Evolutionary conservation across 2,797 vertebrate genomes (phyloP), one percentile per base, ranked within the genome.

Genomic region (Crocodylus rhombifer): DNA sequence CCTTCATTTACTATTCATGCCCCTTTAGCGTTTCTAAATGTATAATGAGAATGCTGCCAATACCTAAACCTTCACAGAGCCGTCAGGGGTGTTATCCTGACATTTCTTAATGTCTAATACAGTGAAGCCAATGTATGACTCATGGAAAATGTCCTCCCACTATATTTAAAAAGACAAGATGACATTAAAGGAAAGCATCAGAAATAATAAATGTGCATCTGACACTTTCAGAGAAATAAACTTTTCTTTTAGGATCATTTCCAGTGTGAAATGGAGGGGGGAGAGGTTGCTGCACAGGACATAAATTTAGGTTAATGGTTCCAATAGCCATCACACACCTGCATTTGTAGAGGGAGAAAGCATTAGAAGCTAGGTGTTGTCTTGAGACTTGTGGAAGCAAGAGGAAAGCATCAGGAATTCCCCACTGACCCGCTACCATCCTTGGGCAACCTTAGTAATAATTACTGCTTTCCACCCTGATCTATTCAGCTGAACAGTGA

Each of bases 91-190:
- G 11, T 14, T 67, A 85, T 25, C 60, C 42, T 36, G 18, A 13
- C 21, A 60, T 80, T 64, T 5, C 14, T 36, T 58, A 2, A 0
- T 65, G 80, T 85, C 80, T 87, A 82, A 2, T 0, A 26, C 82
- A 93, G 26, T 2, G 7, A 33, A 62, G n/a, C n/a, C 83, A 77
- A 7, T 16, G 36, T 16, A 65, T 28, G 3, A 5, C 4, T 80
- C 74, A 57, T 51, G 51, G 64, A 33, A 89, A 30, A 26, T 91
- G 16, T 61, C 9, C 64, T 87, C 75, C 65, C 71, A 55, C 79
- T 33, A 20, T 6, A 7, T 11, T 80, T 90, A 33, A 18, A 82
- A 80, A 90, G 58, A 69, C 78, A 82, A 92, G 36, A 10, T 85
- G 82, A 16, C 76, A 28, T 10, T 71, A 62, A 42, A 75, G 2